Base-by-base conservation (phyloP, 2,113 vertebrate species). In the Prinia subflava region DNA sequence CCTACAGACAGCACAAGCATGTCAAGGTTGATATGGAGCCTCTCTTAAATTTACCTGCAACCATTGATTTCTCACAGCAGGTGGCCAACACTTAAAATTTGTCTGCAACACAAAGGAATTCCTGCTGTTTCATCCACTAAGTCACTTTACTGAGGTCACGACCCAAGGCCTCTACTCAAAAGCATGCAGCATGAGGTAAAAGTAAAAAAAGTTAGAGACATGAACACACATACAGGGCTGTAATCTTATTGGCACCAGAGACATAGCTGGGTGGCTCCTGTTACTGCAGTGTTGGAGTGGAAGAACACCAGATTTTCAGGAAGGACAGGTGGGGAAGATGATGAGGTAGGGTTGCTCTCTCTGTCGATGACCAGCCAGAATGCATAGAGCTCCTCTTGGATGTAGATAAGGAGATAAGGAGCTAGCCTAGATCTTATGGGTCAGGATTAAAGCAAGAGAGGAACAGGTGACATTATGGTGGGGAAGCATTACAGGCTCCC, bases 1-100 rank as follows among this genome's bases (percentile, higher is more conserved):
- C 23, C 13, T 39, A 20, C 0, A 0, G 19, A 20, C 7, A 74
- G 22, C 20, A 46, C 11, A 64, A 57, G 21, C 3, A 5, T 25
- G 10, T 17, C 27, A 33, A 42, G 6, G 20, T 60, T 2, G 1
- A 30, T 49, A 39, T 0, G 15, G 15, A 46, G 6, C 46, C 3
- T 59, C 49, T 79, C 57, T 33, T 67, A 64, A 64, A 89, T 52
- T 64, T 69, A 15, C 5, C 25, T 4, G 4, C 13, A 63, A 7
- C 27, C 28, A 22, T 7, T 73, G 39, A 68, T 37, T 90, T 56
- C 35, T 62, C 46, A 59, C 5, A 77, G 59, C 28, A 53, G 70
- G 37, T 8, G 25, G 3, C 14, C 17, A 87, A n/a, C 23, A 31
- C 4, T 37, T 83, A 28, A 1, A 68, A 53, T 39, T 76, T 53